Evolutionary conservation across 2,888 invertebrate species (phyloP).

Genomic region (Cheilosia impressa): DNA sequence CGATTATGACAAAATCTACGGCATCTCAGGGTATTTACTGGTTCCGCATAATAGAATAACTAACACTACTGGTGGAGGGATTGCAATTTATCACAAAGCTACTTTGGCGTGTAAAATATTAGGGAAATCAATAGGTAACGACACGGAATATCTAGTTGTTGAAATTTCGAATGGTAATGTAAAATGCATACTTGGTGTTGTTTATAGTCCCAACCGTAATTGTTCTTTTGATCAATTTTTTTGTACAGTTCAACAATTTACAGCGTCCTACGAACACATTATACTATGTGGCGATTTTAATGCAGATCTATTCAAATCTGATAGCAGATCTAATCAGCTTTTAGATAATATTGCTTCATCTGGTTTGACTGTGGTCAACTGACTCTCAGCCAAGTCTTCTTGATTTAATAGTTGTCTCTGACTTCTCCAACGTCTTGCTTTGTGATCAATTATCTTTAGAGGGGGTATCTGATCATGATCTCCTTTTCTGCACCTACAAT

Average conservation of each 20-base stretch:
- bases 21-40: too few species aligned
- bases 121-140: not conserved
- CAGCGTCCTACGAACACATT: not conserved
- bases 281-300: not conserved
- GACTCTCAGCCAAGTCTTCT: constrained; percentile 1
- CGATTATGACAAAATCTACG: too few species aligned
- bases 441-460: not conserved
- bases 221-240: not conserved
- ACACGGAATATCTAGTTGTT: not conserved
- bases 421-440: not conserved
- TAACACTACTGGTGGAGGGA: too few species aligned
- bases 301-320: not conserved
- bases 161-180: not conserved
- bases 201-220: not conserved
- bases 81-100: not conserved
- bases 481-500: not conserved
- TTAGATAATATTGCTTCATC: not conserved
- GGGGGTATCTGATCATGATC: constrained; percentile 4
- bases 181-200: not conserved
- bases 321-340: too few species aligned
- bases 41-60: too few species aligned
- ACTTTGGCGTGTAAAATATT: not conserved
- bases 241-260: not conserved
- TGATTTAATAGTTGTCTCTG: not conserved
- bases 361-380: not conserved